Evolutionary conservation across 2,888 invertebrate species (phyloP), one percentile per base, ranked within the genome.

Genomic region (Cistogaster globosa): DNA sequence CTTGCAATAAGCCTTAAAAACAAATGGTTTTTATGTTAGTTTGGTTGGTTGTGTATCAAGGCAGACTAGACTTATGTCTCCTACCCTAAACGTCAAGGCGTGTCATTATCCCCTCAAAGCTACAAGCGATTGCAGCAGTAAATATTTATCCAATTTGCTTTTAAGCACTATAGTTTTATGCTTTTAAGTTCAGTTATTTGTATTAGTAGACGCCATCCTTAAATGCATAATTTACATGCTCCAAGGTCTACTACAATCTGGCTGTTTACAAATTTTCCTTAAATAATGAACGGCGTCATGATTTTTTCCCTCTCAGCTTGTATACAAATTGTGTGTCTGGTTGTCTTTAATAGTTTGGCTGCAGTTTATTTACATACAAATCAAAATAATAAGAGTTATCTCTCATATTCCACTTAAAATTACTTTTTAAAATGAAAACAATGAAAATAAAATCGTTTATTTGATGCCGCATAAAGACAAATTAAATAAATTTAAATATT

Each of bases 271-370:
- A 71, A 62, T 60, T 75, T 84, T 79, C 63, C 68, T 63, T 18
- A 75, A 79, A 83, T 86, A 86, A 86, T 86, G 74, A 83, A 81
- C 86, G 83, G 86, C 86, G 86, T 86, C 86, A 86, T 63, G 72
- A 72, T 69, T 68, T 51, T 32, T 48, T 3, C 20, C 22, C 55
- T n/a, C 55, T 67, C 48, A 63, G 67, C 71, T n/a, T 57, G 68
- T 32, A 51, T 2, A 22, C 32, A 55, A 48, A 75, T 80, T 63
- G 20, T 62, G 55, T 42, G 71, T 32, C 57, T 65, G 71, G 7
- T 51, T 80, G 26, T 67, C 62, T 48, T 4, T 69, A 69, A 69
- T 68, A 69, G 82, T 68, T 69, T 71, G 71, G 75, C 65, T 80
- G 78, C 72, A 79, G 42, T 53, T 80, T 68, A 74, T 80, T 74